These are phyloP conservation scores for Pelecanoides urinatrix DNA, from an alignment of 2,113 vertebrate genomes.

Conservation along the genomic window DNA sequence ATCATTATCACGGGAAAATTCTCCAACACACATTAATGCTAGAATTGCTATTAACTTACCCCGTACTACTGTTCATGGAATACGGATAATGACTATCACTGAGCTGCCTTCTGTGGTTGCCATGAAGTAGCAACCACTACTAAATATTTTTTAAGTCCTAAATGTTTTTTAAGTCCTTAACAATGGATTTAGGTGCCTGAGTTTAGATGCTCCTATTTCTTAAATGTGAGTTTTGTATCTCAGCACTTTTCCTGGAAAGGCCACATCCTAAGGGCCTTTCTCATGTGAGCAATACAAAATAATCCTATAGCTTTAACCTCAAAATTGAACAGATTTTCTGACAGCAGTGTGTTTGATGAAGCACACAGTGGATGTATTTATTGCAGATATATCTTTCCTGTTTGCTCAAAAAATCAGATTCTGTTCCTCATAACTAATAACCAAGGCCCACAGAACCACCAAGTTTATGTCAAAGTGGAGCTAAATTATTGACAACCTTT, in stretches of 20 bases:
- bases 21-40: background rate
- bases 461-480: background rate
- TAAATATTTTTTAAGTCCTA: background rate
- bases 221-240: background rate
- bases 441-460: background rate
- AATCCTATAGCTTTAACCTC: background rate
- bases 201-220: background rate
- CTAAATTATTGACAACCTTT: background rate
- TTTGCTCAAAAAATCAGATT: background rate
- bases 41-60: background rate
- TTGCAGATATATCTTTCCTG: background rate
- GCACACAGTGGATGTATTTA: background rate
- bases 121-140: background rate
- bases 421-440: background rate
- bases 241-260: background rate
- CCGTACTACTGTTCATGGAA: background rate
- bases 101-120: background rate
- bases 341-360: background rate
- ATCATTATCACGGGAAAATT: background rate
- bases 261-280: background rate
- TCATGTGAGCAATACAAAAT: background rate
- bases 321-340: background rate
- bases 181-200: background rate
- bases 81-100: background rate
- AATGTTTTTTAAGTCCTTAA: background rate